A percentile compares a stretch with the other conserved stretches of the same genome.
These are phyloP conservation scores for Heteractis magnifica DNA, from an alignment of 92 coral and sea anemone species.

Conservation along the genomic window DNA sequence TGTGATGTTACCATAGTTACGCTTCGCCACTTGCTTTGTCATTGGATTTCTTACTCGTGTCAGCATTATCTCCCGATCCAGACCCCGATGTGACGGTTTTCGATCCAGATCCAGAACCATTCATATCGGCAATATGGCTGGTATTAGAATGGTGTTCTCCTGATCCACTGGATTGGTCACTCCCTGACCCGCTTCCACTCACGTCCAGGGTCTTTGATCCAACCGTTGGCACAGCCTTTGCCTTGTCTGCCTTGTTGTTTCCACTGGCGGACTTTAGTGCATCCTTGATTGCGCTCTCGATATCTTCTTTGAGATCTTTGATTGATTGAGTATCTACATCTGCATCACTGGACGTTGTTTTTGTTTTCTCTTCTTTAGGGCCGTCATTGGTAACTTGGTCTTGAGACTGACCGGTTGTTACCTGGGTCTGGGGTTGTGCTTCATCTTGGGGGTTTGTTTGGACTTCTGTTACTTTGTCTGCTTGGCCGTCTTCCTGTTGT, in stretches of 20 bases:
- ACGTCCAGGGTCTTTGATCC: conserved; percentile 27
- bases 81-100: conserved; percentile 25
- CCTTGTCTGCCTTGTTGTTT: conserved; percentile 20
- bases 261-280: conserved; percentile 50
- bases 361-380: neutral
- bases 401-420: conserved; percentile 9
- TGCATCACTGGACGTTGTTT: neutral
- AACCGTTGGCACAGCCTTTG: conserved; percentile 9
- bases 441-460: neutral
- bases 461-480: neutral
- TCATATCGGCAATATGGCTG: conserved; percentile 20
- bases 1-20: conserved; percentile 12
- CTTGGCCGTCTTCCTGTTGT: neutral
- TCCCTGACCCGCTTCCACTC: conserved; percentile 37
- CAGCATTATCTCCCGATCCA: conserved; percentile 29
- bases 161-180: conserved; percentile 9
- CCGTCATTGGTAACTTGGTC: conserved; percentile 12
- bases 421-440: conserved; percentile 21
- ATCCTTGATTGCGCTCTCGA: conserved; percentile 69
- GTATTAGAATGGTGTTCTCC: neutral
- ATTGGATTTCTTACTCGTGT: conserved; percentile 3
- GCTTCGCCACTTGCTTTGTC: conserved; percentile 28
- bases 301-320: conserved; percentile 60
- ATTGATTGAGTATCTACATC: conserved; percentile 27
- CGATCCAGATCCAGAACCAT: conserved; percentile 52